Evolutionary conservation across 2,888 invertebrate genomes (phyloP).

Genomic region (Tupiocoris notatus): DNA sequence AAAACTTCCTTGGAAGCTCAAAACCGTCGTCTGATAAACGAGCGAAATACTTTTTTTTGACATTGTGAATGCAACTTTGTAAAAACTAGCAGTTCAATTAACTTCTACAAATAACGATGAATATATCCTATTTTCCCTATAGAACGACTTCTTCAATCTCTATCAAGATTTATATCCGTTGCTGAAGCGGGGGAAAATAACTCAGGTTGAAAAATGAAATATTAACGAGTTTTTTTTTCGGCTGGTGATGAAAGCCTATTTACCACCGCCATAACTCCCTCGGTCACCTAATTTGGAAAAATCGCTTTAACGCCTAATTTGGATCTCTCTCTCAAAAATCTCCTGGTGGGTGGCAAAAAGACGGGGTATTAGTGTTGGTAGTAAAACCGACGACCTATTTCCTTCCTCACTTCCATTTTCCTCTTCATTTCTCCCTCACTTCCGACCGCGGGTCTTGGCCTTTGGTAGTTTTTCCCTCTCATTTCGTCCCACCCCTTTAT

Average conservation of each 20-base stretch:
- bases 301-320: constrained; percentile 26
- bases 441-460: background rate
- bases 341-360: background rate
- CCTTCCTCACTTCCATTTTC: background rate
- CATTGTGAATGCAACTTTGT: no score
- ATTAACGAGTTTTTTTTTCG: background rate
- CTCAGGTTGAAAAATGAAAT: background rate
- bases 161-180: background rate
- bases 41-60: no score
- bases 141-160: no score
- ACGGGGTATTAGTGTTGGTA: constrained; percentile 31
- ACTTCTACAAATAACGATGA: no score
- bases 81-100: no score
- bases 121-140: no score
- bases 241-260: constrained; percentile 12
- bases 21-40: no score
- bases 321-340: background rate
- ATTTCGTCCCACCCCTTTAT: constrained; percentile 5
- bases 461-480: background rate
- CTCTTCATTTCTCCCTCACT: background rate
- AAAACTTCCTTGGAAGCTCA: no score
- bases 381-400: constrained; percentile 20
- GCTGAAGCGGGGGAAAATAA: background rate
- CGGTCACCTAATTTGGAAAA: constrained; percentile 38
- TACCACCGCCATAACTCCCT: constrained; percentile 6